These are phyloP conservation scores for Aeoliscus strigatus DNA, from an alignment of 2,797 vertebrate species.

Conservation along the genomic window DNA sequence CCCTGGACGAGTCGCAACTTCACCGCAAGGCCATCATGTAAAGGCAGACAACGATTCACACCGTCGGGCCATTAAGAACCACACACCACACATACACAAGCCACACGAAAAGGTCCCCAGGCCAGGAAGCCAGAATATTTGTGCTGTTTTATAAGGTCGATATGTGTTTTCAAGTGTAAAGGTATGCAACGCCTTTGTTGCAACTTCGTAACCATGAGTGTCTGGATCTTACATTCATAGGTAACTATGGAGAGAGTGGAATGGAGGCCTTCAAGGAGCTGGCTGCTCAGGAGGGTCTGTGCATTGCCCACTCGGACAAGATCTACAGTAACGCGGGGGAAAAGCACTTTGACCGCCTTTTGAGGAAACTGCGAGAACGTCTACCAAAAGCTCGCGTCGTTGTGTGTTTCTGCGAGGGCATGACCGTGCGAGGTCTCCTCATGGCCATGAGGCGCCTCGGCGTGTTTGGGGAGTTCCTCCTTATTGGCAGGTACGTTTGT, in stretches of 20 bases:
- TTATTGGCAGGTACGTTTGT: slow-evolving; percentile 84
- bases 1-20: no score
- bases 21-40: no score
- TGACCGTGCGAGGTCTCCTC: slow-evolving; percentile 93
- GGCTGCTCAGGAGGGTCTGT: slow-evolving; percentile 90
- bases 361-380: slow-evolving; percentile 89
- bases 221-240: slow-evolving; percentile 60
- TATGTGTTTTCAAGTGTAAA: no score
- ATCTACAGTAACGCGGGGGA: slow-evolving; percentile 98
- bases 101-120: no score
- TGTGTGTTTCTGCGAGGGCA: slow-evolving; percentile 97
- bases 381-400: slow-evolving; percentile 94
- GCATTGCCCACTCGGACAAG: slow-evolving; percentile 95
- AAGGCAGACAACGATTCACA: no score
- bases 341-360: slow-evolving; percentile 90
- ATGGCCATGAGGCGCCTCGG: slow-evolving; percentile 92
- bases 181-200: no score
- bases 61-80: no score
- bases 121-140: no score
- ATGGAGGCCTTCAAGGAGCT: slow-evolving; percentile 98
- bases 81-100: no score
- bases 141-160: no score
- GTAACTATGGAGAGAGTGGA: slow-evolving; percentile 96
- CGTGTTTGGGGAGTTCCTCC: slow-evolving; percentile 87
- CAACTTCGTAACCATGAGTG: no score